A percentile compares a stretch with the other conserved stretches of the same genome.
phyloP scores from a whole-genome alignment of 2,113 vertebrate genomes.

The Speoplatyrhinus poulsoni region DNA sequence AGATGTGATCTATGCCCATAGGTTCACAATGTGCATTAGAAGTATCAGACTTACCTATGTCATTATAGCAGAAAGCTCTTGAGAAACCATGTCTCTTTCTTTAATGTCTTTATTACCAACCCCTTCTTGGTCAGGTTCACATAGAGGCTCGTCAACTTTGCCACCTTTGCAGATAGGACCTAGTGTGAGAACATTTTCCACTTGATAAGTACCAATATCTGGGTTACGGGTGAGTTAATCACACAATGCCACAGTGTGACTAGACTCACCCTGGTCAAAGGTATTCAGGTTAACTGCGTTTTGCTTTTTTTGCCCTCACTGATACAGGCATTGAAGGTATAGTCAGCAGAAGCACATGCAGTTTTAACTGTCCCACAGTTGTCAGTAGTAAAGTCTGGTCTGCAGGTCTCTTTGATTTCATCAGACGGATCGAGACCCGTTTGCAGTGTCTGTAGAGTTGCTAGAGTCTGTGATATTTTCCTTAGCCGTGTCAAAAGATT shows the following conservation, averaged over 20 bases:
- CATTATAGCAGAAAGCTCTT: neutral
- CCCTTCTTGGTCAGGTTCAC: slow-evolving; percentile 12
- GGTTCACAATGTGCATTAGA: slow-evolving; percentile 9
- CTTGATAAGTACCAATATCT: too few species aligned
- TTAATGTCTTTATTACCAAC: neutral
- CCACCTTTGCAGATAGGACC: slow-evolving; percentile 15
- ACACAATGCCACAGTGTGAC: too few species aligned
- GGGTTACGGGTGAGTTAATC: too few species aligned
- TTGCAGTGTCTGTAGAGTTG: slow-evolving; percentile 55
- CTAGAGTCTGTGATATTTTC: slow-evolving; percentile 65
- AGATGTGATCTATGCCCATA: slow-evolving; percentile 12
- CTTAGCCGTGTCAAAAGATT: slow-evolving; percentile 59
- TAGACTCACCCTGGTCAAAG: too few species aligned
- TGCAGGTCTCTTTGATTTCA: neutral
- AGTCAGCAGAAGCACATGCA: neutral
- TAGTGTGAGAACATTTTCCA: neutral
- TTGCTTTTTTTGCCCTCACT: neutral
- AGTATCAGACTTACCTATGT: neutral
- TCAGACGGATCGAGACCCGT: slow-evolving; percentile 33
- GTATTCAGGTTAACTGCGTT: slow-evolving; percentile 5
- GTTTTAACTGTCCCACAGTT: slow-evolving; percentile 18
- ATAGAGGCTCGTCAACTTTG: slow-evolving; percentile 2
- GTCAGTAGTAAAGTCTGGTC: slow-evolving; percentile 11
- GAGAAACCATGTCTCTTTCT: neutral
- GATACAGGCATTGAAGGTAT: slow-evolving; percentile 7